Percentiles rank a stretch among this genome's conserved stretches.
Evolutionary conservation across 1,140 invertebrate genomes (phyloP).

Genomic region (Drosophila repleta): DNA sequence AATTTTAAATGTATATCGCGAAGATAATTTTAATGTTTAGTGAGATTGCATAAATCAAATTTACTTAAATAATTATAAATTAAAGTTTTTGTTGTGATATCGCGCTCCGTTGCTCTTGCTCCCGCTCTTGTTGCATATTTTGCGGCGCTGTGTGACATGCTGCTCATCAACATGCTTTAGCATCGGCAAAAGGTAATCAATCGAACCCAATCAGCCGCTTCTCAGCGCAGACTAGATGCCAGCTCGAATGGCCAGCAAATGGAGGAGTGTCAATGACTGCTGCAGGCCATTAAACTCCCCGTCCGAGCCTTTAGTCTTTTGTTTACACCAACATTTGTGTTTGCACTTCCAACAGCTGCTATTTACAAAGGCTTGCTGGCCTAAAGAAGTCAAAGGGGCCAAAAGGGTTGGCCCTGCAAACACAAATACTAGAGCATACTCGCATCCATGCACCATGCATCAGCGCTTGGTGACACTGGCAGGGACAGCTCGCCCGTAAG

Average conservation of each 20-base stretch:
- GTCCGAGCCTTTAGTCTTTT: constrained; percentile 24
- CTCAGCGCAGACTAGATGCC: not conserved
- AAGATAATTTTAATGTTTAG: no score
- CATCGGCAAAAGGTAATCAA: constrained; percentile 15
- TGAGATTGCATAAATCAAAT: no score
- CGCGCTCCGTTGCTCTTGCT: not conserved
- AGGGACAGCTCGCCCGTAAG: not conserved
- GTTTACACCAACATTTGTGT: constrained; percentile 36
- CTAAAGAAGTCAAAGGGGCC: not conserved
- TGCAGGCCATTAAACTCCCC: constrained; percentile 55
- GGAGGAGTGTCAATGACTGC: constrained; percentile 58
- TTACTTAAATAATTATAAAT: not conserved
- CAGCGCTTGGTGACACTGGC: constrained; percentile 13
- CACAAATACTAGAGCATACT: constrained; percentile 10
- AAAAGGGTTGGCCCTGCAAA: constrained; percentile 28
- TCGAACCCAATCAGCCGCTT: constrained; percentile 19
- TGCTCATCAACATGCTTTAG: constrained; percentile 22
- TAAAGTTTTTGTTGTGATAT: constrained; percentile 6
- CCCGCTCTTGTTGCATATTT: constrained; percentile 32
- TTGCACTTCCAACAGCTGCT: constrained; percentile 23
- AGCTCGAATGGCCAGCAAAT: constrained; percentile 14
- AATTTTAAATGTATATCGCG: no score
- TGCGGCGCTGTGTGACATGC: constrained; percentile 9
- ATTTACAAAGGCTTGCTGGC: constrained; percentile 33
- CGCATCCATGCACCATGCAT: not conserved